phyloP scores from a whole-genome alignment of 2,113 vertebrate species.

The Xerus inauris region DNA sequence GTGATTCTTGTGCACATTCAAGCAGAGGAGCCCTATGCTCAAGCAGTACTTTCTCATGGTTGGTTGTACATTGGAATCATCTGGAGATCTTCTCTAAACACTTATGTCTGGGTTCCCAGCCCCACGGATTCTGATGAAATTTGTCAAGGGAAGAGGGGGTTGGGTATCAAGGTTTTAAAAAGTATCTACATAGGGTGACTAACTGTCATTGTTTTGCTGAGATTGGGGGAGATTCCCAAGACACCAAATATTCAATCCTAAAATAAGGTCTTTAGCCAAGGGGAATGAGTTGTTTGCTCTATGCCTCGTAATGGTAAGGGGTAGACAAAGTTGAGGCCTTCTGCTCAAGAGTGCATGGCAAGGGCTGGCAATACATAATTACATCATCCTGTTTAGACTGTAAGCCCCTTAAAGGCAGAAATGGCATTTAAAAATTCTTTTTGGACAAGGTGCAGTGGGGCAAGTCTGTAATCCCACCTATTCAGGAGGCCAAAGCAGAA shows the following conservation, averaged over 20 bases:
- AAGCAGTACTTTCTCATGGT: background rate
- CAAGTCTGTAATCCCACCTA: no score
- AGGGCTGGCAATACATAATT: background rate
- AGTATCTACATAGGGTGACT: background rate
- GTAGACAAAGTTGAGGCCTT: background rate
- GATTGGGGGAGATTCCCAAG: background rate
- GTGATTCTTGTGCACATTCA: background rate
- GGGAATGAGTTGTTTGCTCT: background rate
- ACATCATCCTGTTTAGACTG: background rate
- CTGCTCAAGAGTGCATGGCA: background rate
- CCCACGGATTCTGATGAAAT: background rate
- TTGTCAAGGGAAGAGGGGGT: background rate
- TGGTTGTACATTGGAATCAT: background rate
- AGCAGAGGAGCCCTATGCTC: background rate
- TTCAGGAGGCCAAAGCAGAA: no score
- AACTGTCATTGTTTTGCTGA: background rate
- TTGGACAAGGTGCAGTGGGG: no score
- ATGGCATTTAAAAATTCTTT: background rate
- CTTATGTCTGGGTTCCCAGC: background rate
- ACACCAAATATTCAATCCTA: background rate
- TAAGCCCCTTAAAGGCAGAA: background rate
- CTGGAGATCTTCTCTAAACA: background rate
- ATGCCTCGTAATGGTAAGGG: background rate
- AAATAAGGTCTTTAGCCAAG: background rate
- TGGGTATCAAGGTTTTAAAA: background rate